Base-by-base conservation (phyloP, 2,888 invertebrate genomes). In the Ephialtes manifestator region DNA sequence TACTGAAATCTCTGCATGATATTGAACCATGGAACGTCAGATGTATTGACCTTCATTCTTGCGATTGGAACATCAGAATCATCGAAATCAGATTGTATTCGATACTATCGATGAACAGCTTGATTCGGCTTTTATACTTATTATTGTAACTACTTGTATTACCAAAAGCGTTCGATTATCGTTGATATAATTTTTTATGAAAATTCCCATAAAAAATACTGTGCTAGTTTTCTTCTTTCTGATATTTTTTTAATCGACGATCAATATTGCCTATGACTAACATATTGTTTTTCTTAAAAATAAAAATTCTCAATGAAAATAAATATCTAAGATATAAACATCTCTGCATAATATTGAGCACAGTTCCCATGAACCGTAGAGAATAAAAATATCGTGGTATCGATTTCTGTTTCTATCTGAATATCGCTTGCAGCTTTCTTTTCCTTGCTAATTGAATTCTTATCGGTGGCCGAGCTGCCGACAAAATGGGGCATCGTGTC, bases 111-210 rank as follows among this genome's bases (percentile, higher is more conserved):
- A 84, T 77, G 76, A 58, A 53, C 7, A 35, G 39, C 39, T 15
- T 13, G 3, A n/a, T 65, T 60, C n/a, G 28, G 8, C 28, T 58
- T 58, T 28, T 20, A 58, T 13, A 31, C n/a, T 39, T 10, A 18
- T 15, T 39, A 71, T 18, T 4, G 20, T 13, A 35, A 13, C 7
- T 18, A n/a, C 15, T 48, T 11, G 15, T 60, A 2, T 1, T 18
- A 28, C 71, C 75, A 67, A 58, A 83, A 83, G 65, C 75, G 83
- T 83, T 79, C 83, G 74, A 60, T 70, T 75, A 15, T 79, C 28
- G 1, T 5, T 24, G 28, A 15, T 4, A 28, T 58, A 13, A 28
- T n/a, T 60, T 71, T 31, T 28, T 4, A 51, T 35, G n/a, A n/a
- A n/a, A n/a, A n/a, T 28, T 28, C 5, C 15, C 58, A 28, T 5